These are phyloP conservation scores for Phylloscopus trochiloides DNA, from an alignment of 2,113 vertebrate species.

Conservation along the genomic window DNA sequence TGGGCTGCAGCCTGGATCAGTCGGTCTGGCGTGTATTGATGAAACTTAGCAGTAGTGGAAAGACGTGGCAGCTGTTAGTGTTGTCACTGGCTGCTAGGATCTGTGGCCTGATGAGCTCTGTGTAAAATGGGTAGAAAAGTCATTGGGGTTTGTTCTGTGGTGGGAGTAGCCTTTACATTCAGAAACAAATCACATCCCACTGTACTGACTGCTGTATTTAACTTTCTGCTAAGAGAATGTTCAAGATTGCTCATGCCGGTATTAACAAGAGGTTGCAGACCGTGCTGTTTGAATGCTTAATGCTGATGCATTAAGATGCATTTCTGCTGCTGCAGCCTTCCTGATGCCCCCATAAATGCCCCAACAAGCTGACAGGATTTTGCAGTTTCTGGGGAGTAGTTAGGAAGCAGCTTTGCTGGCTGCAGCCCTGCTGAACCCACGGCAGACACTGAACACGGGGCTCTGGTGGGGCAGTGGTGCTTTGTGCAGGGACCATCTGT, in stretches of 20 bases:
- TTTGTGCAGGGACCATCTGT: neutral
- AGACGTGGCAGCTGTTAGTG: neutral
- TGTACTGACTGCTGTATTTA: neutral
- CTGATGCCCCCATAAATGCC: neutral
- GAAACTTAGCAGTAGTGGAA: neutral
- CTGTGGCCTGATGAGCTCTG: neutral
- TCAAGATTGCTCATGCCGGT: neutral
- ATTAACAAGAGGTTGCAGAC: neutral
- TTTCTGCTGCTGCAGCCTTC: neutral
- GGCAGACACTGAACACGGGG: fast-evolving
- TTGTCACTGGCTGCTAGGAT: neutral
- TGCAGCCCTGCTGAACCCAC: neutral
- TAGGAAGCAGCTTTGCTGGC: fast-evolving
- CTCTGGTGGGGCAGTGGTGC: fast-evolving
- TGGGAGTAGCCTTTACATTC: neutral
- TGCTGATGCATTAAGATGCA: fast-evolving
- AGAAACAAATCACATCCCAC: neutral
- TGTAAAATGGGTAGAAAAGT: neutral
- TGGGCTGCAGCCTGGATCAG: neutral
- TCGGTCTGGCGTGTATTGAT: neutral
- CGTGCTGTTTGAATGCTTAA: fast-evolving
- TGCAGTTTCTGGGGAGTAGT: neutral
- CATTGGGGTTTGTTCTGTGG: neutral
- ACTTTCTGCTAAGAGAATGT: neutral
- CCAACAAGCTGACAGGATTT: fast-evolving